Evolutionary conservation across 2,888 invertebrate genomes (phyloP).

Genomic region (Tenthredo scrophulariae): DNA sequence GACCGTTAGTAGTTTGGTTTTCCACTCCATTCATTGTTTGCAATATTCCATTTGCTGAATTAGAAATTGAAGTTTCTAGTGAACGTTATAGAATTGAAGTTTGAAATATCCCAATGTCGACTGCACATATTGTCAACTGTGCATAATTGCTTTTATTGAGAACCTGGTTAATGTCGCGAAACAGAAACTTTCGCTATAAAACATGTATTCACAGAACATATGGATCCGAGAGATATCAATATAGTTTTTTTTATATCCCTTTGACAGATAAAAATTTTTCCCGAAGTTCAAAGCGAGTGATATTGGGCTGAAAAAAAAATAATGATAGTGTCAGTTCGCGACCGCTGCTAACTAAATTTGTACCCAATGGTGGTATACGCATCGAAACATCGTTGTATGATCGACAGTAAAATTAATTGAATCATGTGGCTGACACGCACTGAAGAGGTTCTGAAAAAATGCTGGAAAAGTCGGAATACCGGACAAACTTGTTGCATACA

Average conservation of each 20-base stretch:
- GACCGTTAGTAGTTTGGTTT: conserved; percentile 1
- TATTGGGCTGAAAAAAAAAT: not conserved
- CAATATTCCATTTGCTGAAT: conserved; percentile 14
- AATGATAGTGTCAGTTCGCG: not conserved
- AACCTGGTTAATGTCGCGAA: not conserved
- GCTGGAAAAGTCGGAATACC: not conserved
- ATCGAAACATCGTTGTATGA: not conserved
- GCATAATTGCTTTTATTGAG: not conserved
- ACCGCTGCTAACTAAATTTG: conserved; percentile 22
- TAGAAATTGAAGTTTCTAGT: not conserved
- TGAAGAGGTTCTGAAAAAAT: not conserved
- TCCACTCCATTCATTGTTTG: conserved; percentile 21
- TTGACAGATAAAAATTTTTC: not conserved
- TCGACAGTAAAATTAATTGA: conserved; percentile 11
- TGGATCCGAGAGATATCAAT: not conserved
- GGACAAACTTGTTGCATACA: not conserved
- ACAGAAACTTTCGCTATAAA: not conserved
- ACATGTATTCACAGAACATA: not conserved
- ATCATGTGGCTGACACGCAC: not conserved
- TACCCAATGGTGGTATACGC: not conserved
- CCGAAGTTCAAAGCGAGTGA: not conserved
- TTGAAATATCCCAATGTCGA: not conserved
- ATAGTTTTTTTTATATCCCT: not conserved
- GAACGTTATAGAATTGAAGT: not conserved
- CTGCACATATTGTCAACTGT: not conserved